Conservation (phyloP, 1,140 invertebrate genomes). For the Leptinotarsa undecemlineata region DNA sequence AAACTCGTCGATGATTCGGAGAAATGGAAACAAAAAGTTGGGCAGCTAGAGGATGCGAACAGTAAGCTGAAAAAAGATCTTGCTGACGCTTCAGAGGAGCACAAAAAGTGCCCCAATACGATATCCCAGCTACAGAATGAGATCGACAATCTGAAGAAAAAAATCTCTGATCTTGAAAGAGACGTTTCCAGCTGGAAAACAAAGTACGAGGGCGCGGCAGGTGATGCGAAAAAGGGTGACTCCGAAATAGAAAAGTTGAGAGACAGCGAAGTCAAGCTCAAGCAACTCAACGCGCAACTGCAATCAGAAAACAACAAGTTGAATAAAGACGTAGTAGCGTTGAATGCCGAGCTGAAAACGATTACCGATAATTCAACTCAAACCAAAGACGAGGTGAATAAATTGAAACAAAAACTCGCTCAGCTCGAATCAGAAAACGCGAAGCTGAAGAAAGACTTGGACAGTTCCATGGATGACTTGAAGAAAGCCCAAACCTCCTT, state of each 20-base stretch:
- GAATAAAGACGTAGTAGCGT: conserved; percentile 32
- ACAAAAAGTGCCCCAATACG: conserved; percentile 17
- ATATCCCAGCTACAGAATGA: conserved; percentile 29
- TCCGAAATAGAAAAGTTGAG: conserved; percentile 30
- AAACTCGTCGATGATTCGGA: conserved; percentile 24
- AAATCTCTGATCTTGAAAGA: conserved; percentile 22
- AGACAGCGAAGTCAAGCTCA: conserved; percentile 31
- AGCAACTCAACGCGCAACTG: conserved; percentile 29
- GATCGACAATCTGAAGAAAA: conserved; percentile 29
- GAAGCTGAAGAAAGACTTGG: conserved; percentile 34
- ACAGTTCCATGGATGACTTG: conserved; percentile 19
- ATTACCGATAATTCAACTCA: not conserved
- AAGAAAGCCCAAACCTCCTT: conserved; percentile 15
- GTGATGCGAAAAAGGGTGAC: conserved; percentile 27
- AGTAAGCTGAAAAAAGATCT: conserved; percentile 24
- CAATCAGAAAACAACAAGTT: conserved; percentile 33
- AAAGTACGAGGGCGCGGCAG: conserved; percentile 26
- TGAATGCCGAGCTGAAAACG: conserved; percentile 23
- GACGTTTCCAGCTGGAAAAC: conserved; percentile 29
- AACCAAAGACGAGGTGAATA: conserved; percentile 23
- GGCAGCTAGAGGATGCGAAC: conserved; percentile 26
- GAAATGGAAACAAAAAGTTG: conserved; percentile 25
- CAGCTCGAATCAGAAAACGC: conserved; percentile 29
- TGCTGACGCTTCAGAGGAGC: not conserved
- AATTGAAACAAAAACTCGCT: conserved; percentile 19